These are phyloP conservation scores for Galeruca laticollis DNA, from an alignment of 2,888 invertebrate genomes.

Conservation along the genomic window DNA sequence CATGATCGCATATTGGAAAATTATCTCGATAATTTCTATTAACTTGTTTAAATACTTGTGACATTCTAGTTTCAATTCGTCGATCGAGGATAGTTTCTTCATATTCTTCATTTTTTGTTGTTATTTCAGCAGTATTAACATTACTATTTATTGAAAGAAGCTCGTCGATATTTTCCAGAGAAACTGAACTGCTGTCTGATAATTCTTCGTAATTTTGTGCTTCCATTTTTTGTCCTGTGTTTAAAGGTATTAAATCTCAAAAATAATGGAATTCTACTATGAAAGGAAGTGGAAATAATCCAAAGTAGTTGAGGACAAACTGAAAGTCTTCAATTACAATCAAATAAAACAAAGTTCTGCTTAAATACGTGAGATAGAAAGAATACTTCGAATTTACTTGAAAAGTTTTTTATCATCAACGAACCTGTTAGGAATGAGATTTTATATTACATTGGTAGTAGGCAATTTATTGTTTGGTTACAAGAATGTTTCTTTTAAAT, in stretches of 20 bases:
- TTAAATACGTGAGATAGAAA: too few relatives aligned
- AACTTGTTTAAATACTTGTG: conserved; percentile 56
- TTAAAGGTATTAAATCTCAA: background rate
- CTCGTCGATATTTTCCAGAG: conserved; percentile 61
- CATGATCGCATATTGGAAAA: conserved; percentile 55
- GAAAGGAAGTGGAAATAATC: background rate
- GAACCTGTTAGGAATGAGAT: too few relatives aligned
- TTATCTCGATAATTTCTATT: conserved; percentile 62
- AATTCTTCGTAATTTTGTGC: conserved; percentile 47
- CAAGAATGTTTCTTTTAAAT: too few relatives aligned
- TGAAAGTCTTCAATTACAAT: too few relatives aligned
- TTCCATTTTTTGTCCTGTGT: conserved; percentile 32
- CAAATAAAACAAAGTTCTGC: too few relatives aligned
- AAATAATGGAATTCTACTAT: background rate
- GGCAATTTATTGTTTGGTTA: too few relatives aligned
- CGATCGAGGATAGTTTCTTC: conserved; percentile 10
- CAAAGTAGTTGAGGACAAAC: background rate
- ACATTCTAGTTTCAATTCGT: conserved; percentile 44
- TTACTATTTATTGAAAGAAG: conserved; percentile 57
- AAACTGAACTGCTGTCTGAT: conserved; percentile 57
- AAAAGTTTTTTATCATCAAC: too few relatives aligned
- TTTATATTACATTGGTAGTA: too few relatives aligned
- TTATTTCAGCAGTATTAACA: conserved; percentile 30
- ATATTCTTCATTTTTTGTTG: conserved; percentile 34
- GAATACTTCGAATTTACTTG: too few relatives aligned